Base-by-base conservation (phyloP, 1,140 invertebrate genomes). In the Drosophila ironensis region DNA sequence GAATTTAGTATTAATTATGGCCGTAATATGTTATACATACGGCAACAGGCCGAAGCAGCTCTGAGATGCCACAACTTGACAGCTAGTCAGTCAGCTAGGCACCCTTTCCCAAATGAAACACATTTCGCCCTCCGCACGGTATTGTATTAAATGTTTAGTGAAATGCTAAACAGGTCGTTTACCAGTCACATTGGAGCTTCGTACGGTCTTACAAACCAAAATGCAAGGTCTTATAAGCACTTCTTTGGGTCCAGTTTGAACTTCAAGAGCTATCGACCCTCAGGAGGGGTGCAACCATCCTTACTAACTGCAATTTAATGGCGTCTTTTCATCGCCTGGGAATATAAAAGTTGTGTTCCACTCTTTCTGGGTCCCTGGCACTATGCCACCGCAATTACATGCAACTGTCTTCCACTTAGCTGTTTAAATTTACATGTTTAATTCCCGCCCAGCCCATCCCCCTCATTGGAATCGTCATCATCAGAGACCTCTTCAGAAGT, bases 1-100 rank as follows among this genome's bases (percentile, higher is more conserved):
- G 76, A 78, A 78, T 80, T 80, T 80, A 80, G 76, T 80, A 76
- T 74, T 80, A 80, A 80, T 80, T 80, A 80, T 81, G 71, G 70
- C 66, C 61, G 75, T 80, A 80, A 80, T 80, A 74, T 70, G 56
- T 80, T 80, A 80, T 80, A 74, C 75, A 70, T 64, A 40, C 25
- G 20, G 46, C 54, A 30, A 45, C 46, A 52, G 22, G 24, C 50
- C 30, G n/a, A n/a, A n/a, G n/a, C n/a, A 33, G 6, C 30, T 33
- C 25, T 9, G 27, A 19, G 42, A 46, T 22, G 54, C 42, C 54
- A 7, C 41, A 63, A 22, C 41, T 24, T 37, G 41, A 40, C 56
- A 38, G 24, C 35, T 41, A 61, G 22, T 46, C 30, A 61, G 33
- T 47, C 56, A 46, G 38, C 46, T 40, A 59, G 28, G 44, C 57